Conservation (phyloP, 2,797 vertebrate genomes). For the Craterocephalus amniculus region DNA sequence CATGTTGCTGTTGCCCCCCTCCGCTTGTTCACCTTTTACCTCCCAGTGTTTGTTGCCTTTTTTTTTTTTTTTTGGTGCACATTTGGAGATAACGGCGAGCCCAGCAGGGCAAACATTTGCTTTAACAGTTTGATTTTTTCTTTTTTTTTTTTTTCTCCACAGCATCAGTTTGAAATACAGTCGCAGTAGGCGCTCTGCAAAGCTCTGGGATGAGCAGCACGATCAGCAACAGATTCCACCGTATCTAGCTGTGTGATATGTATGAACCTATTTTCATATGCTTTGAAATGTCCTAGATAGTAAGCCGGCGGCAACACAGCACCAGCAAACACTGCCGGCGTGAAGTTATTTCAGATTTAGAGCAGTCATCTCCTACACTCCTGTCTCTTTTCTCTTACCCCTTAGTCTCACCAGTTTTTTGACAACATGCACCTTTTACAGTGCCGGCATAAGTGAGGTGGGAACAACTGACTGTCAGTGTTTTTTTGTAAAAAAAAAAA, state of each 20-base stretch:
- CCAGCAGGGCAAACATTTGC: slow-evolving; percentile 71
- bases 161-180: slow-evolving; percentile 60
- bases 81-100: slow-evolving; percentile 53
- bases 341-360: slow-evolving; percentile 52
- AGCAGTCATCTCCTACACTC: slow-evolving; percentile 13
- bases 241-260: slow-evolving; percentile 62
- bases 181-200: slow-evolving; percentile 62
- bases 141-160: slow-evolving; percentile 1
- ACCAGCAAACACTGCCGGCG: slow-evolving; percentile 29
- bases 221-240: slow-evolving; percentile 60
- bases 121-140: slow-evolving; percentile 64
- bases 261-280: slow-evolving; percentile 69
- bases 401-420: slow-evolving; percentile 14
- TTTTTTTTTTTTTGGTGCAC: slow-evolving; percentile 45
- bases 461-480: slow-evolving; percentile 17
- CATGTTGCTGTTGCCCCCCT: slow-evolving; percentile 2
- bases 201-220: slow-evolving; percentile 54
- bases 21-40: slow-evolving; percentile 31
- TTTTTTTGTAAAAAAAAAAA: background rate
- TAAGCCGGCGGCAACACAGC: slow-evolving; percentile 41
- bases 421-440: slow-evolving; percentile 5
- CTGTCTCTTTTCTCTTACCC: slow-evolving; percentile 16
- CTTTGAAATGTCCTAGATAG: slow-evolving; percentile 70
- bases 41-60: slow-evolving; percentile 34
- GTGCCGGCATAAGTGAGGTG: background rate